phyloP scores from a whole-genome alignment of 2,113 vertebrate species.

The Anser cygnoides region DNA sequence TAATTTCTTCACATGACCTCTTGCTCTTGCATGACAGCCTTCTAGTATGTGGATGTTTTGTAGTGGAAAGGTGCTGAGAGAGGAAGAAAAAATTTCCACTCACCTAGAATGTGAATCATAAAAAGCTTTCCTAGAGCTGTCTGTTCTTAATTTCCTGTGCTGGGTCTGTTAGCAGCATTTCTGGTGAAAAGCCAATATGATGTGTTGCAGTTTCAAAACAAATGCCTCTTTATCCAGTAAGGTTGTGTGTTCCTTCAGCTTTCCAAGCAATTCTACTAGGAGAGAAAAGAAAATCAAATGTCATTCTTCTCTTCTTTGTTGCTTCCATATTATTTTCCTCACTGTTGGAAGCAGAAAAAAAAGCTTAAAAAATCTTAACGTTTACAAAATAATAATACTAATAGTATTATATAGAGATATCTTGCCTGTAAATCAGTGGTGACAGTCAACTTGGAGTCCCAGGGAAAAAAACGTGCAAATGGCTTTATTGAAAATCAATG shows the following conservation, averaged over 20 bases:
- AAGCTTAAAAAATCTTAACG: slow-evolving; percentile 1
- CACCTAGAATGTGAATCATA: slow-evolving; percentile 59
- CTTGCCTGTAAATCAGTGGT: slow-evolving; percentile 56
- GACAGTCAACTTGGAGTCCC: slow-evolving; percentile 37
- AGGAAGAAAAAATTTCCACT: slow-evolving; percentile 42
- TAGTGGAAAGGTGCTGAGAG: slow-evolving; percentile 29
- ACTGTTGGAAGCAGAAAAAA: neutral
- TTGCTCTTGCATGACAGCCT: slow-evolving; percentile 47
- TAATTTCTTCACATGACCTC: slow-evolving; percentile 70
- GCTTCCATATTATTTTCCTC: neutral
- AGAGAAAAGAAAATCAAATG: slow-evolving; percentile 44
- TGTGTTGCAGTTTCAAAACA: slow-evolving; percentile 63
- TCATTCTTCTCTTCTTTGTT: slow-evolving; percentile 7
- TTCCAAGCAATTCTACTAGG: slow-evolving; percentile 45
- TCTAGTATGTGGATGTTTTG: slow-evolving; percentile 30
- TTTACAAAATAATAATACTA: neutral
- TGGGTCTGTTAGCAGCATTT: neutral
- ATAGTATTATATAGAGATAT: slow-evolving; percentile 41
- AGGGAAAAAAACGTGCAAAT: slow-evolving; percentile 64
- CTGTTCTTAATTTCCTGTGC: slow-evolving; percentile 72
- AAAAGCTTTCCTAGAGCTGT: slow-evolving; percentile 59
- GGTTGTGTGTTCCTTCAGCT: slow-evolving; percentile 56
- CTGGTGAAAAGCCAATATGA: slow-evolving; percentile 59
- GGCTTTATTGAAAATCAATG: slow-evolving; percentile 76
- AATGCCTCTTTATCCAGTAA: slow-evolving; percentile 48